Evolutionary conservation across 2,113 vertebrate species (phyloP), one percentile per base, ranked within the genome.

Genomic region (Mesembrinibis cayennensis): DNA sequence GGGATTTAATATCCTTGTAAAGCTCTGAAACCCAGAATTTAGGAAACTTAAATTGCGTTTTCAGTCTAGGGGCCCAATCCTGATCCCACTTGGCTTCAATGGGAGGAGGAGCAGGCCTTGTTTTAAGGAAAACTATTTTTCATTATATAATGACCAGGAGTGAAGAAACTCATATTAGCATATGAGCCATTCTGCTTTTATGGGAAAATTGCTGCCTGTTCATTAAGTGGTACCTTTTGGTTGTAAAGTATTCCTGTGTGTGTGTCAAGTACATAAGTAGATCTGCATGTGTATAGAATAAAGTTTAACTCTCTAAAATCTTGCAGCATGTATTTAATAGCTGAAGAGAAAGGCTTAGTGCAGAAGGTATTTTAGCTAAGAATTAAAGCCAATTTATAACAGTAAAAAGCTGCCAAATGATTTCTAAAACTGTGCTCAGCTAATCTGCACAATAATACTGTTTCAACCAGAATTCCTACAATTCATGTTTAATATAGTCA

Each of bases 361-460:
- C 45, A n/a, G 65, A 74, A 65, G 30, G 70, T 71, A 82, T 96
- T 93, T 78, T 44, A 67, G 82, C 92, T 91, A 84, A 89, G 95
- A 97, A 97, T 91, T 94, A 90, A 95, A 72, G 78, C 56, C n/a
- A 36, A 13, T 80, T 93, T 67, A 30, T 40, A 89, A 55, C 38
- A 87, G 45, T 52, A 71, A 70, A 93, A 82, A 96, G 71, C 93
- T 95, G 86, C 63, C 91, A 93, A 90, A 86, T 90, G 25, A 58
- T 90, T 76, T 95, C 95, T 86, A 63, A 88, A 97, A 93, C 85
- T 83, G 70, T 90, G 78, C 92, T 80, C 45, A 56, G 72, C 56
- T 97, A 91, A 97, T 94, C 89, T 93, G 59, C 59, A 76, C 82
- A 91, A 90, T 95, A 97, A 90, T 85, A 93, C 45, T 62, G 7